Percentiles rank a stretch among this genome's conserved stretches.
phyloP scores from a whole-genome alignment of 2,888 invertebrate species.

The Zelleria hepariella region DNA sequence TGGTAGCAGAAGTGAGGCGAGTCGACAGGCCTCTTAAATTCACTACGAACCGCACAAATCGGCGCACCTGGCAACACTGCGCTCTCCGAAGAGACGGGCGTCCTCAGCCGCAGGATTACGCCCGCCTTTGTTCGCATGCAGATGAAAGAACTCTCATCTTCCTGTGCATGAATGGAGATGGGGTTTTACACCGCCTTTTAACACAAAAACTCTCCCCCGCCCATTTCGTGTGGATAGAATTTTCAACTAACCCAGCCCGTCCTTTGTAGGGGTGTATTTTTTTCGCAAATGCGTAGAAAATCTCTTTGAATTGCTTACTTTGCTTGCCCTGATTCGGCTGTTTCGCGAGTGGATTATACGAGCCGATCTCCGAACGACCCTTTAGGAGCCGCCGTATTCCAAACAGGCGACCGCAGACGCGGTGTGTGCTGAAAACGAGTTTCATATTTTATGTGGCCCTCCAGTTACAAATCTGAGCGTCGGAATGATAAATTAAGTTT shows the following conservation, averaged over 20 bases:
- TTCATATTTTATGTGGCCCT: neutral
- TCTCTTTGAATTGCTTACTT: neutral
- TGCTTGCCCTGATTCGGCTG: neutral
- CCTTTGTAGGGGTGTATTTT: neutral
- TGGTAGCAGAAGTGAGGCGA: too few species aligned
- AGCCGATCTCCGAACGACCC: neutral
- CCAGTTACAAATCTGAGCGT: too few species aligned
- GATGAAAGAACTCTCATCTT: constrained; percentile 6
- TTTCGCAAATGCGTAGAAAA: neutral
- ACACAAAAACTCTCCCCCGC: neutral
- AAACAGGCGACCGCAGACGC: neutral
- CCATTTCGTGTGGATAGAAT: constrained; percentile 2
- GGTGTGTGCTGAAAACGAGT: neutral
- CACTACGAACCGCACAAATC: too few species aligned
- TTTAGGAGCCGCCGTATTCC: neutral
- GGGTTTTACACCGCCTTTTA: constrained; percentile 3
- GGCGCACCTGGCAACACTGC: neutral
- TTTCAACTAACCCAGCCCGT: neutral
- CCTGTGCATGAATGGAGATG: constrained; percentile 4
- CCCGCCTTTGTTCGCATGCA: constrained; percentile 1
- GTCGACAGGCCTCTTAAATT: too few species aligned
- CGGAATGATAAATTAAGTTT: too few species aligned
- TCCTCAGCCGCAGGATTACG: constrained; percentile 1
- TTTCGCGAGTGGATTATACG: neutral
- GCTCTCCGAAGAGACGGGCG: neutral